Evolutionary conservation across 2,888 invertebrate species (phyloP).

Genomic region (Hoplodrina ambigua): DNA sequence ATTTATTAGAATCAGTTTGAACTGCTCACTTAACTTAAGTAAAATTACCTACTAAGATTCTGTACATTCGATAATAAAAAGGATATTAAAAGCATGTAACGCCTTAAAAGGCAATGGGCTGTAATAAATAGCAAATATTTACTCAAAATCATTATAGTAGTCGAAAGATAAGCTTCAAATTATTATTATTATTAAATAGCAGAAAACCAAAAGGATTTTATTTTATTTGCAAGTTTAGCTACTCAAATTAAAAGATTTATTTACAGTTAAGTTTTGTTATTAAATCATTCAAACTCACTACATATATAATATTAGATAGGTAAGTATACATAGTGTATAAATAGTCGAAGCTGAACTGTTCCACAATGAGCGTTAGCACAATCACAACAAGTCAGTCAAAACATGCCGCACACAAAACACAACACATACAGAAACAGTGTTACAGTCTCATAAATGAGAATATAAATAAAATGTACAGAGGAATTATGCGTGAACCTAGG

Average conservation of each 20-base stretch:
- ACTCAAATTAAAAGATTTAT: constrained; percentile 27
- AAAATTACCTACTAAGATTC: constrained; percentile 1
- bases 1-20: constrained; percentile 2
- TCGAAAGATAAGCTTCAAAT: constrained; percentile 44
- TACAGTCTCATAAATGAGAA: constrained; percentile 43
- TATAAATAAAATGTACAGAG: constrained; percentile 6
- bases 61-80: constrained; percentile 21
- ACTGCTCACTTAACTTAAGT: not conserved
- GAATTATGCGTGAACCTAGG: constrained; percentile 17
- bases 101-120: constrained; percentile 15
- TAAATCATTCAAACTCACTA: constrained; percentile 41
- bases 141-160: constrained; percentile 9
- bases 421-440: constrained; percentile 58
- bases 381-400: constrained; percentile 56
- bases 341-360: constrained; percentile 43
- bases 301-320: constrained; percentile 18
- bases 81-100: constrained; percentile 32
- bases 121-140: constrained; percentile 33
- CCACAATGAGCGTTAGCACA: constrained; percentile 57
- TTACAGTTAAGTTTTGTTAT: constrained; percentile 16
- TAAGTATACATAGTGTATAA: constrained; percentile 14
- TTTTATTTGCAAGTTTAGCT: constrained; percentile 34
- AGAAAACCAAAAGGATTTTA: constrained; percentile 29
- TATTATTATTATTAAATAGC: constrained; percentile 25
- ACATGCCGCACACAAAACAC: constrained; percentile 60